Conservation (phyloP, 2,888 invertebrate genomes). For the Petrolisthes manimaculis region DNA sequence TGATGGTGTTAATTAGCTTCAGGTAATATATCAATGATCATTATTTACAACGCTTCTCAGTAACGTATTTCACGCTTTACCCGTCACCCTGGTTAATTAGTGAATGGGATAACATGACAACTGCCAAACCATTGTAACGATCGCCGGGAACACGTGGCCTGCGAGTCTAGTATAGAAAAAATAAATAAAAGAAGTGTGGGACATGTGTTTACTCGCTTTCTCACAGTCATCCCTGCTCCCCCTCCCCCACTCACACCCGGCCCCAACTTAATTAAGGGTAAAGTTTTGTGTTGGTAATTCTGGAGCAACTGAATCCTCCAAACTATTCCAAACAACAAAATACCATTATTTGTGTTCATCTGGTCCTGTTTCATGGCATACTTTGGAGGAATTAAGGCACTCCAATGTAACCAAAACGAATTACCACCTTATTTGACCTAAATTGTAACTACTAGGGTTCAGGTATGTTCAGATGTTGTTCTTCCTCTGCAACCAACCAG, state of each 20-base stretch:
- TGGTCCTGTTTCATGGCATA: no score
- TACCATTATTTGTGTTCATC: no score
- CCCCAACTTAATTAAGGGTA: background rate
- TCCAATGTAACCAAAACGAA: no score
- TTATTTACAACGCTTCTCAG: conserved; percentile 38
- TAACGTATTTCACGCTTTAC: conserved; percentile 27
- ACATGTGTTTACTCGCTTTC: background rate
- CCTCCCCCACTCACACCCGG: background rate
- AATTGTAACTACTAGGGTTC: no score
- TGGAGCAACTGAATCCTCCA: no score
- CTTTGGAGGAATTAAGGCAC: no score
- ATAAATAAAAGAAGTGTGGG: background rate
- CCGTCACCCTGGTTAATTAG: conserved; percentile 47
- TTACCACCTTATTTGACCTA: no score
- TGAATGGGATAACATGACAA: conserved; percentile 25
- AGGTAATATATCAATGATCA: conserved; percentile 36
- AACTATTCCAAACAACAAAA: no score
- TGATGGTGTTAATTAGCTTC: conserved; percentile 39
- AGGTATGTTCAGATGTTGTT: no score
- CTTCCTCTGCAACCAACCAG: no score
- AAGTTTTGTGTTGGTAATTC: no score
- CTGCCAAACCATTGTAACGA: conserved; percentile 25
- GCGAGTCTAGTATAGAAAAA: background rate
- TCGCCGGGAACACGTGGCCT: background rate
- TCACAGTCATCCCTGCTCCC: background rate